phyloP scores from a whole-genome alignment of 2,113 vertebrate species.

The Sitta europaea region DNA sequence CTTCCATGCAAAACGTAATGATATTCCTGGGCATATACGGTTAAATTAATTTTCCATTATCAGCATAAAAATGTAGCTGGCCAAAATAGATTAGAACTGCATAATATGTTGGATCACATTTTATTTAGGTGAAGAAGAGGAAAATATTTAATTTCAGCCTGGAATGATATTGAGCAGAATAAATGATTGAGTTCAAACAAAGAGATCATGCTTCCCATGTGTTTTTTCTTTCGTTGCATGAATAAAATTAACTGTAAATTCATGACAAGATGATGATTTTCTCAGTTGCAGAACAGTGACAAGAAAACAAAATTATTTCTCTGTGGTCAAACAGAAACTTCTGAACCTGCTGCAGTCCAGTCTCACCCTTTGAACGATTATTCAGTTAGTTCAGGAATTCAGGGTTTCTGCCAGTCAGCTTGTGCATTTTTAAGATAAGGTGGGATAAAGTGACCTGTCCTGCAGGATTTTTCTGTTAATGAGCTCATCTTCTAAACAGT shows the following conservation, averaged over 20 bases:
- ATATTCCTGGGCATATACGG: conserved; percentile 7
- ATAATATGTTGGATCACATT: conserved; percentile 12
- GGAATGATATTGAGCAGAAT: neutral
- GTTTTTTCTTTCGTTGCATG: neutral
- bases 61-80: conserved; percentile 23
- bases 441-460: neutral
- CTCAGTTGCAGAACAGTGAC: neutral
- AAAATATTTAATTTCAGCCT: conserved; percentile 45
- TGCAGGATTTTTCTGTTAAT: neutral
- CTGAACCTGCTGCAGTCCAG: neutral
- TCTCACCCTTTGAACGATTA: neutral
- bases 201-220: neutral
- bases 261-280: neutral
- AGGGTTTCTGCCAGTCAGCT: neutral
- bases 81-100: conserved; percentile 34
- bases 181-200: conserved; percentile 34
- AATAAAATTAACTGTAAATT: neutral
- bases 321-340: neutral
- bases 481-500: neutral
- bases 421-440: neutral
- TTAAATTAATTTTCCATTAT: conserved; percentile 60
- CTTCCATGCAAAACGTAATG: neutral
- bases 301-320: neutral
- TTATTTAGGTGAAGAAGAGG: conserved; percentile 27
- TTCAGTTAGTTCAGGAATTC: neutral